phyloP scores from a whole-genome alignment of 1,140 invertebrate species.

The Pararge aegeria region DNA sequence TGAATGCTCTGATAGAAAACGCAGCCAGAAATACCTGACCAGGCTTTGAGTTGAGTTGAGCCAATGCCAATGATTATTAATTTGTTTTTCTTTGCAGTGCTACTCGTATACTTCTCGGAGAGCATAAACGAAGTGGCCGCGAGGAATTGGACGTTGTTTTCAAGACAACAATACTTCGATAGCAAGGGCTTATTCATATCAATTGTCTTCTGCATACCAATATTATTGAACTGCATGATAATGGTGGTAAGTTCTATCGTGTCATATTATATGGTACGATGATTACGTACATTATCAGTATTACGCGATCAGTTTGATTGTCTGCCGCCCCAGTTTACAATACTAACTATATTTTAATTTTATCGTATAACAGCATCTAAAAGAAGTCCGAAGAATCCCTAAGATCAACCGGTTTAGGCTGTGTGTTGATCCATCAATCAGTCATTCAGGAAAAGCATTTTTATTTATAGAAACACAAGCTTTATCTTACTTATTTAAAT shows the following conservation, averaged over 20 bases:
- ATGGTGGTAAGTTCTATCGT: conserved; percentile 89
- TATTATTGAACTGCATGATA: conserved; percentile 94
- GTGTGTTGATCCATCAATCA: no score
- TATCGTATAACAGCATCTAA: no score
- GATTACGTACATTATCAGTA: conserved; percentile 15
- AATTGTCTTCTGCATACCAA: conserved; percentile 93
- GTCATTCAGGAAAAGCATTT: no score
- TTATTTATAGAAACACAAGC: no score
- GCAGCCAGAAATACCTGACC: no score
- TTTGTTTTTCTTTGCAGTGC: conserved; percentile 81
- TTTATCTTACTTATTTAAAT: no score
- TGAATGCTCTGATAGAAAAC: no score
- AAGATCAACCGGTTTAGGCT: no score
- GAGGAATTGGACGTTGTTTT: conserved; percentile 91
- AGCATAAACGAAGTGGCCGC: conserved; percentile 93
- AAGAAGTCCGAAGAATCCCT: no score
- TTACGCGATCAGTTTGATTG: background rate
- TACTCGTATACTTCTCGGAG: conserved; percentile 93
- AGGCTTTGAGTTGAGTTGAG: no score
- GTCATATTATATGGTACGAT: conserved; percentile 10
- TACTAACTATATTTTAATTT: background rate
- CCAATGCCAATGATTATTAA: conserved; percentile 5
- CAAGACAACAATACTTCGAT: conserved; percentile 95
- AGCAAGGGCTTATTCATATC: conserved; percentile 96
- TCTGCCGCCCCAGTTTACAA: background rate